Conservation (phyloP, 2,797 vertebrate genomes). For the Austrolebias charrua region DNA sequence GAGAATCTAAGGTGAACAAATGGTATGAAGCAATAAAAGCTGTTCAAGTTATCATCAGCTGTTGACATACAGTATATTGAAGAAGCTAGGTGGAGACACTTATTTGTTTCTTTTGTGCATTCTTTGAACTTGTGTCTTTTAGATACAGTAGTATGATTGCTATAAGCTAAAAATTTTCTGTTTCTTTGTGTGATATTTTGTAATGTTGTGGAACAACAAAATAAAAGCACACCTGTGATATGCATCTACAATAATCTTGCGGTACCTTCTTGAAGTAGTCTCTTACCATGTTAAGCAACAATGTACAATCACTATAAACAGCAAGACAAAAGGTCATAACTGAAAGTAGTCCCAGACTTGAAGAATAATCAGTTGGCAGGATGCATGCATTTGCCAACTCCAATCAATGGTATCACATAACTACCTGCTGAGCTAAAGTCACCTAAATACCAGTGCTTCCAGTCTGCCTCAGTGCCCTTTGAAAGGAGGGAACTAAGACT, state of each 20-base stretch:
- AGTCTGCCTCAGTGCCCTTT: constrained; percentile 84
- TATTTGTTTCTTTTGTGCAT: not conserved
- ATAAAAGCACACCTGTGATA: constrained; percentile 7
- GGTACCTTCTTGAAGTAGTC: constrained; percentile 6
- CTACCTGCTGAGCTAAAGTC: constrained; percentile 81
- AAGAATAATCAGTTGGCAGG: constrained; percentile 51
- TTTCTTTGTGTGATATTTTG: constrained; percentile 10
- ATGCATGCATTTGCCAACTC: constrained; percentile 79
- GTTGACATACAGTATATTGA: not conserved
- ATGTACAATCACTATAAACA: constrained; percentile 25
- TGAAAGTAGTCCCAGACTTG: constrained; percentile 32
- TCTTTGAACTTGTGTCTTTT: not conserved
- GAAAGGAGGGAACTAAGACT: constrained; percentile 80
- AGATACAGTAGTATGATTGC: too few relatives aligned
- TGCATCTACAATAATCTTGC: constrained; percentile 3
- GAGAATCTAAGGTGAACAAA: constrained; percentile 5
- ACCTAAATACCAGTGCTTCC: constrained; percentile 88
- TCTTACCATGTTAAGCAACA: constrained; percentile 9
- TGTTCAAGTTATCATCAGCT: not conserved
- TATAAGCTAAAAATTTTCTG: too few relatives aligned
- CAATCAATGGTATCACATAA: constrained; percentile 78
- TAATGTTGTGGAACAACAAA: constrained; percentile 1
- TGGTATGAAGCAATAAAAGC: not conserved
- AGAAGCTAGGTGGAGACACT: not conserved
- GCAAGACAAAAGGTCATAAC: constrained; percentile 61